Percentiles rank a stretch among this genome's conserved stretches.
Evolutionary conservation across 2,797 vertebrate species (phyloP).

Genomic region (Lindbergichthys nudifrons): DNA sequence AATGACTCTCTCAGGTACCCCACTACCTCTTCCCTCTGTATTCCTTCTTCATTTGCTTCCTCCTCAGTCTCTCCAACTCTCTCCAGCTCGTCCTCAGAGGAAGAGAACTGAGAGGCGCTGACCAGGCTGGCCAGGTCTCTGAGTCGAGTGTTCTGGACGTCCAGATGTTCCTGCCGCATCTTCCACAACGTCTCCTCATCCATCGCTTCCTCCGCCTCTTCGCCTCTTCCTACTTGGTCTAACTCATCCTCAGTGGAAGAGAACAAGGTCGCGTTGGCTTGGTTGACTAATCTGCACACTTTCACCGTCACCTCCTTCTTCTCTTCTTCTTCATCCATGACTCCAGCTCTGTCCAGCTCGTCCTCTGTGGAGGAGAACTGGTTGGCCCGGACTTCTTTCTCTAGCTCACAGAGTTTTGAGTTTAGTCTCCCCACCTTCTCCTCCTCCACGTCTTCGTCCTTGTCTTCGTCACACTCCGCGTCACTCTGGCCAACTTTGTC

Average conservation of each 20-base stretch:
- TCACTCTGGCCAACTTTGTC: conserved; percentile 44
- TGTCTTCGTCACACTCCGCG: conserved; percentile 40
- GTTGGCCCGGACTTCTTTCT: conserved; percentile 56
- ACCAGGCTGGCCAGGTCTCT: conserved; percentile 67
- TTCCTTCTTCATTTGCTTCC: not conserved
- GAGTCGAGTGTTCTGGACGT: conserved; percentile 41
- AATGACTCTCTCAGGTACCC: conserved; percentile 53
- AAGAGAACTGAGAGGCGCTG: conserved; percentile 71
- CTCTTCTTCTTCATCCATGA: conserved; percentile 27
- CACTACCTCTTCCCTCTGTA: not conserved
- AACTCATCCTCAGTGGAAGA: conserved; percentile 75
- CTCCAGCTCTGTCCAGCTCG: conserved; percentile 71
- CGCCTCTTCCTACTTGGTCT: conserved; percentile 44
- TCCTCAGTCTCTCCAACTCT: conserved; percentile 38
- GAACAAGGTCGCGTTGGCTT: conserved; percentile 62
- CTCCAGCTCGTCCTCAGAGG: conserved; percentile 75
- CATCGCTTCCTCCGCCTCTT: conserved; percentile 34
- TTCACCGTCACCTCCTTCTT: conserved; percentile 51
- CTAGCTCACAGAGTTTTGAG: conserved; percentile 64
- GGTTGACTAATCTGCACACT: conserved; percentile 64
- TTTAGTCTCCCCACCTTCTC: conserved; percentile 46
- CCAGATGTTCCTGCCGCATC: conserved; percentile 50
- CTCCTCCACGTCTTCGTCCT: conserved; percentile 24
- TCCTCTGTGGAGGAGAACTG: conserved; percentile 81
- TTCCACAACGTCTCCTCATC: conserved; percentile 64